A percentile compares a stretch with the other conserved stretches of the same genome.
These are phyloP conservation scores for Papilio elwesi DNA, from an alignment of 2,888 invertebrate species.

Conservation along the genomic window DNA sequence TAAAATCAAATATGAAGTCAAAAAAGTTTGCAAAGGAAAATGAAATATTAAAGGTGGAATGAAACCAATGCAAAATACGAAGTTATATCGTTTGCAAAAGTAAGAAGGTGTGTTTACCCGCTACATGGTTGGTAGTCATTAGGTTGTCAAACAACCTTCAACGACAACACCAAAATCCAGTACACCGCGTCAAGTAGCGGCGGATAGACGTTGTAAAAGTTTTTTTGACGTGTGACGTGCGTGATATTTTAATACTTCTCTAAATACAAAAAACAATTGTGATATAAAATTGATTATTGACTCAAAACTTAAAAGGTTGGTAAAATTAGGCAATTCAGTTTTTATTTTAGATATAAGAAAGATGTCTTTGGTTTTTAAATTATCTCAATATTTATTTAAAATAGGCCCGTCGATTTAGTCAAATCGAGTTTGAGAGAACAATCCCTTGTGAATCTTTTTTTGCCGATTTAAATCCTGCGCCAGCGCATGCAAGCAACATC, in stretches of 20 bases:
- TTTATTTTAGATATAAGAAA: neutral
- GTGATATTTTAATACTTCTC: neutral
- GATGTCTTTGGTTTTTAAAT: no score
- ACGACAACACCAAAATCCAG: slow-evolving; percentile 6
- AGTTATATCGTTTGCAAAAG: neutral
- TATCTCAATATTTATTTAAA: no score
- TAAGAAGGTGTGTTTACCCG: neutral
- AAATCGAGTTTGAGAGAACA: no score
- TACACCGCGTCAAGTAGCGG: neutral
- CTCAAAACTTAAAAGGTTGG: neutral
- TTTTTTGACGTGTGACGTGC: neutral
- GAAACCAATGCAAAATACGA: neutral
- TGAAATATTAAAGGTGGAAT: neutral
- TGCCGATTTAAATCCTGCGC: no score
- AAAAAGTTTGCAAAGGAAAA: neutral
- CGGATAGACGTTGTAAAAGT: slow-evolving; percentile 8
- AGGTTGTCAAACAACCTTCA: slow-evolving; percentile 24
- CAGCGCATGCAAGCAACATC: no score
- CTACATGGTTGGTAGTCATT: slow-evolving; percentile 6
- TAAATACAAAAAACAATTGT: slow-evolving; percentile 1
- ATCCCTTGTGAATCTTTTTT: no score
- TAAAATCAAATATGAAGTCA: no score
- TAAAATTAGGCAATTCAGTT: neutral
- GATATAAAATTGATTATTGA: neutral
- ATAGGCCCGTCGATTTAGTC: no score